Evolutionary conservation across 37 sponge, comb jelly and placozoan species (phyloP), one percentile per base, ranked within the genome.

Genomic region (Oopsacas minuta): DNA sequence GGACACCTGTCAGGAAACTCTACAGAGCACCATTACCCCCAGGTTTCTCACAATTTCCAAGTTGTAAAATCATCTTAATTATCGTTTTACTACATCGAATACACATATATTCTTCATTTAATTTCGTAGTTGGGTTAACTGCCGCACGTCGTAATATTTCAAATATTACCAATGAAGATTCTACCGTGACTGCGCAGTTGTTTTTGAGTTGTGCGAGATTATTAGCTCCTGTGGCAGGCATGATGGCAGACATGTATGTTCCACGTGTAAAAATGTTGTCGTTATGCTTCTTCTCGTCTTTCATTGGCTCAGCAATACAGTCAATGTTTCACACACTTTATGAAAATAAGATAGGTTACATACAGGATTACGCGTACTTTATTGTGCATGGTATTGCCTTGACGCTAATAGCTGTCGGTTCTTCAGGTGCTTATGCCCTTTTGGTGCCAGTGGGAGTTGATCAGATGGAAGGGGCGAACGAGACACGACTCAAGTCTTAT

Each of bases 381-480:
- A 25, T 25, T 61, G 22, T 61, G 1, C 75, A 61, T 12, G 30
- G 5, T 3, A 20, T n/a, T 3, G 75, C 75, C 28, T 25, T 61
- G 1, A 32, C 1, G 17, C 30, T 61, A 10, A 7, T 61, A 10
- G 28, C 75, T 5, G 22, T 61, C 3, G 89, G 89, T 0, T 83
- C 89, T 8, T 86, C 89, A 37, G 89, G 51, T 34, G 85, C 86
- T 35, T 86, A 87, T 83, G 82, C 86, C 17, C 87, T 52, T 37
- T 25, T 81, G 82, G 46, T 90, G 5, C 86, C 88, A 17, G 83
- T 87, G 39, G 88, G 86, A 10, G 90, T 86, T 3, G 88, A 87
- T 37, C 88, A 87, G 52, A 37, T 90, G 15, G 32, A 34, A 25
- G 35, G 81, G 37, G 81, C 85, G 20, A 38, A 83, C 15, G 82